Evolutionary conservation across 1,140 invertebrate species (phyloP).

Genomic region (Drosophila ironensis): DNA sequence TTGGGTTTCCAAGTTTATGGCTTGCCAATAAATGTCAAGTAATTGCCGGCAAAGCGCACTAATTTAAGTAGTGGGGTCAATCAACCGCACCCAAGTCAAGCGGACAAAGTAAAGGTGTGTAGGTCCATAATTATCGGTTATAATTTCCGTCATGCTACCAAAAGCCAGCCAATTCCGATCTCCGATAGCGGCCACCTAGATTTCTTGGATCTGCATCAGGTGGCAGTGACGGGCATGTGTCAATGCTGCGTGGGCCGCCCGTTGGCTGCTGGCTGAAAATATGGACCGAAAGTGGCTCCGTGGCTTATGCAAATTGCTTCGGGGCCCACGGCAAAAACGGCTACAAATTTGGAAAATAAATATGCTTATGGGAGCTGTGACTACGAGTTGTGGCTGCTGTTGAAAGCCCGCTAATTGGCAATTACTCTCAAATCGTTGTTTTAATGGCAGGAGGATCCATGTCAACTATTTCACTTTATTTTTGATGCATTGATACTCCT

Average conservation of each 20-base stretch:
- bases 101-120: constrained; percentile 15
- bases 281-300: constrained; percentile 24
- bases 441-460: neutral
- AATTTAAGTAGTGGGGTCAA: neutral
- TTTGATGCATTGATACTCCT: neutral
- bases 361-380: constrained; percentile 58
- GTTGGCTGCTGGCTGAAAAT: constrained; percentile 17
- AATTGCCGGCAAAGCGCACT: too few species aligned
- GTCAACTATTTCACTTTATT: neutral
- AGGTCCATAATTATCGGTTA: constrained; percentile 44
- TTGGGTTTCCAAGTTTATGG: too few species aligned
- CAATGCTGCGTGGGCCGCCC: constrained; percentile 57
- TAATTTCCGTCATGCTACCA: constrained; percentile 60
- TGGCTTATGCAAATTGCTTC: constrained; percentile 40
- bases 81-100: constrained; percentile 16
- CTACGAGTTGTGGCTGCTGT: constrained; percentile 23
- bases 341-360: constrained; percentile 28
- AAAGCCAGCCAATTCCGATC: constrained; percentile 13
- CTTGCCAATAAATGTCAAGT: neutral
- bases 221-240: constrained; percentile 58
- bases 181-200: neutral
- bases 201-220: constrained; percentile 40
- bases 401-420: constrained; percentile 75
- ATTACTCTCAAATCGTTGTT: constrained; percentile 44
- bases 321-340: neutral